Conservation (phyloP, 2,888 invertebrate species). For the Chromoteleia sp. region DNA sequence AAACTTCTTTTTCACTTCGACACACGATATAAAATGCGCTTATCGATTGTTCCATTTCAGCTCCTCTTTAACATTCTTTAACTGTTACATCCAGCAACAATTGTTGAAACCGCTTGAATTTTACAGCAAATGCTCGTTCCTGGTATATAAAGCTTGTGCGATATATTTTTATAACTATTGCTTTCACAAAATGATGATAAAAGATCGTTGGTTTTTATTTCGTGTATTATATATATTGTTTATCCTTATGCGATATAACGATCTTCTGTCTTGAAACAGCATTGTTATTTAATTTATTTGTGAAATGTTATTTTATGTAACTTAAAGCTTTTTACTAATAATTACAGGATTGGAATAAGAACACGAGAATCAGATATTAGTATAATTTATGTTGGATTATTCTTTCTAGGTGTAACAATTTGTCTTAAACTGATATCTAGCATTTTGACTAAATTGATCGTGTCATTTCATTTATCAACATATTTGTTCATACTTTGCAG, state of each 20-base stretch:
- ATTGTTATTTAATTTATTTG: background rate
- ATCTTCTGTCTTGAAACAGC: background rate
- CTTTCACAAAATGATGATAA: background rate
- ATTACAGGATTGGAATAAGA: background rate
- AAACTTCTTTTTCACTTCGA: slow-evolving; percentile 41
- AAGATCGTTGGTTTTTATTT: background rate
- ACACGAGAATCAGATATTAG: background rate
- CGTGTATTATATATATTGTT: too few species aligned
- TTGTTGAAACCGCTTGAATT: slow-evolving; percentile 74
- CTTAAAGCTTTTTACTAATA: slow-evolving; percentile 10
- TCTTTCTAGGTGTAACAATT: background rate
- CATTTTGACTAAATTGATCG: background rate
- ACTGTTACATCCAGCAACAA: slow-evolving; percentile 43
- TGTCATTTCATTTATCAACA: slow-evolving; percentile 47
- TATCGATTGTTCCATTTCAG: slow-evolving; percentile 23
- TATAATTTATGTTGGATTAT: background rate
- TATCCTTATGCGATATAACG: background rate
- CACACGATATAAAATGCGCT: slow-evolving; percentile 14
- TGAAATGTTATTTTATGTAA: background rate
- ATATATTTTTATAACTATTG: background rate
- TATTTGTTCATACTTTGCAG: slow-evolving; percentile 85
- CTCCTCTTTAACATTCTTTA: slow-evolving; percentile 26
- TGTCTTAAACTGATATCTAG: background rate
- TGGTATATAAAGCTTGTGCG: slow-evolving; percentile 29
- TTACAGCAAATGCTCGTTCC: slow-evolving; percentile 73